Percentiles rank a stretch among this genome's conserved stretches.
phyloP scores from a whole-genome alignment of 2,888 invertebrate species.

The Linhomoeus sp. region DNA sequence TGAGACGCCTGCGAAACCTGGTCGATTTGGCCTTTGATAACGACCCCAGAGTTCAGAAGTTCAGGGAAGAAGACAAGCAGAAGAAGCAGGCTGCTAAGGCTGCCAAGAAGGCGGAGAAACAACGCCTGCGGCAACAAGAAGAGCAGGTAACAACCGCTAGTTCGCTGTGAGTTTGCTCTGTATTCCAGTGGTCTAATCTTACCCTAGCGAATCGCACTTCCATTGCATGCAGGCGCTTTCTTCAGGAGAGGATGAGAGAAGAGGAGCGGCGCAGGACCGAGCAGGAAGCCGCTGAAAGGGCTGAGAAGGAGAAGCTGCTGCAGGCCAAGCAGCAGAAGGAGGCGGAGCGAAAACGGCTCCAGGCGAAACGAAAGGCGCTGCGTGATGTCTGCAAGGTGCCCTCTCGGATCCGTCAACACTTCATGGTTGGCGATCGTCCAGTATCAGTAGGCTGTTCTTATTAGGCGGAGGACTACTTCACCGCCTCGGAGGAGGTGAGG shows the following conservation, averaged over 20 bases:
- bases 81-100: conserved; percentile 33
- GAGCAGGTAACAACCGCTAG: conserved; percentile 15
- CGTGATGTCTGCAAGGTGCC: no score
- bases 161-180: background rate
- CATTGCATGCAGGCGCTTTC: no score
- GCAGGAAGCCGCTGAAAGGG: conserved; percentile 7
- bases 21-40: conserved; percentile 82
- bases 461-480: no score
- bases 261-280: conserved; percentile 1
- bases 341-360: conserved; percentile 11
- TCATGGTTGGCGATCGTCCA: no score
- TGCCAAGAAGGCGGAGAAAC: conserved; percentile 41
- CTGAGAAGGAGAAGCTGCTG: conserved; percentile 5
- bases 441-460: no score
- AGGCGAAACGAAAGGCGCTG: conserved; percentile 8
- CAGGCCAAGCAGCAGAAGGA: conserved; percentile 12
- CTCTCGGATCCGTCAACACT: no score
- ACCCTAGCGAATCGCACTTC: background rate
- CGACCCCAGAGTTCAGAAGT: conserved; percentile 75
- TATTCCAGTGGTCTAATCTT: background rate
- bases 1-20: conserved; percentile 63
- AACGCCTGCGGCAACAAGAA: conserved; percentile 41
- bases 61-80: conserved; percentile 81
- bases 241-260: no score
- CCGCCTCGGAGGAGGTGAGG: no score